A percentile compares a stretch with the other conserved stretches of the same genome.
Conservation (phyloP, 1,140 invertebrate species). For the Hylyphantes graminicola region DNA sequence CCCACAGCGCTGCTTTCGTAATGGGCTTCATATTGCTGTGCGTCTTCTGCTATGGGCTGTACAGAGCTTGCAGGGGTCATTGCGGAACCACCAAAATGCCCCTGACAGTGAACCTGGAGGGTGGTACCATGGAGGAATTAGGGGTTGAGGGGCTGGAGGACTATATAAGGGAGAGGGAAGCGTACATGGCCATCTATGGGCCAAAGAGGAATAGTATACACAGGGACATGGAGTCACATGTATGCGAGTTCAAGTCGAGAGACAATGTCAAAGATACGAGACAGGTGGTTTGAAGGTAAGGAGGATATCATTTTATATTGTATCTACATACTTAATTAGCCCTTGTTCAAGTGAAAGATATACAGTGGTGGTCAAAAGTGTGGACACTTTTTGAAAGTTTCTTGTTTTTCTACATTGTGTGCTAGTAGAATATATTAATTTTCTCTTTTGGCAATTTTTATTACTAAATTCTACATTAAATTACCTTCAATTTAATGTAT, state of each 20-base stretch:
- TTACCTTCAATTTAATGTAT: too few relatives aligned
- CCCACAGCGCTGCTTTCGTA: slow-evolving; percentile 44
- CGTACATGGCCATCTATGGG: slow-evolving; percentile 39
- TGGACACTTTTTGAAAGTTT: too few relatives aligned
- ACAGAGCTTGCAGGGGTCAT: slow-evolving; percentile 9
- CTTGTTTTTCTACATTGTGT: too few relatives aligned
- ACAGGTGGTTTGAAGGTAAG: not conserved
- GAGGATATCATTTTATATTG: too few relatives aligned
- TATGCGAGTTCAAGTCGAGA: slow-evolving; percentile 12
- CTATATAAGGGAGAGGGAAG: slow-evolving; percentile 1
- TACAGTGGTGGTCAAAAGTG: too few relatives aligned
- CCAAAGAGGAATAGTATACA: slow-evolving; percentile 2
- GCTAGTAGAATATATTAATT: too few relatives aligned
- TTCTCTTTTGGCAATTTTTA: too few relatives aligned
- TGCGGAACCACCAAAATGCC: not conserved
- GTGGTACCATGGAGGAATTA: not conserved
- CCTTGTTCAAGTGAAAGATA: too few relatives aligned
- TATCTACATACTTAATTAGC: too few relatives aligned
- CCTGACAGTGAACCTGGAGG: slow-evolving; percentile 14
- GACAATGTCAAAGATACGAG: not conserved
- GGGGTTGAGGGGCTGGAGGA: slow-evolving; percentile 13
- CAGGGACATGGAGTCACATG: not conserved
- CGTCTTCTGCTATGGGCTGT: slow-evolving; percentile 14
- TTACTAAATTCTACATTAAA: too few relatives aligned
- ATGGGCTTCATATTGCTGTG: slow-evolving; percentile 41